Percentiles rank a stretch among this genome's conserved stretches.
Evolutionary conservation across 1,140 invertebrate species (phyloP).

Genomic region (Drusus annulatus): DNA sequence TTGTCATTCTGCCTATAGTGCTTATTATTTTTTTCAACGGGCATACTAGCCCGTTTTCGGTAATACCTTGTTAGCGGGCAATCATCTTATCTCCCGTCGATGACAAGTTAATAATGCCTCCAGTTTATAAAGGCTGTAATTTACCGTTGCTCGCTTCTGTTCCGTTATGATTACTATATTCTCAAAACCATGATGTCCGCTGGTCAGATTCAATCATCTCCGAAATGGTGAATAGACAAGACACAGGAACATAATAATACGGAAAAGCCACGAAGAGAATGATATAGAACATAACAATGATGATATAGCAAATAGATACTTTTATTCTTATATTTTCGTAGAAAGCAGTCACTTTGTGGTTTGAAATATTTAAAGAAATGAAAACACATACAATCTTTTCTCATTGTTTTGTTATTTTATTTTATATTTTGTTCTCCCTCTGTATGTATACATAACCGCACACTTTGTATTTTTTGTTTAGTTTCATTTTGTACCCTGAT

Average conservation of each 20-base stretch:
- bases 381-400: too few relatives aligned
- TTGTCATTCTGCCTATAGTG: neutral
- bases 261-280: neutral
- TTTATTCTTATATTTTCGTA: too few relatives aligned
- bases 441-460: too few relatives aligned
- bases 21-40: slow-evolving; percentile 15
- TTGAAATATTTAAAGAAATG: too few relatives aligned
- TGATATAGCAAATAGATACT: slow-evolving; percentile 21
- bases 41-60: neutral
- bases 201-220: slow-evolving; percentile 12
- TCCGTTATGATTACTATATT: slow-evolving; percentile 27
- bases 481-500: too few relatives aligned
- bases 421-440: too few relatives aligned
- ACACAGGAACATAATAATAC: neutral
- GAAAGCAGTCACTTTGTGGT: neutral
- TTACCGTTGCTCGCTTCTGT: slow-evolving; percentile 15
- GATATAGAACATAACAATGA: slow-evolving; percentile 11
- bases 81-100: neutral
- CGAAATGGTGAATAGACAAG: slow-evolving; percentile 6
- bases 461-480: too few relatives aligned
- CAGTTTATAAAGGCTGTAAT: slow-evolving; percentile 15
- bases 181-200: neutral
- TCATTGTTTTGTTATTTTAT: too few relatives aligned
- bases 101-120: slow-evolving; percentile 21
- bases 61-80: slow-evolving; percentile 7